Base-by-base conservation (phyloP, 2,113 vertebrate species). In the Columba livia region DNA sequence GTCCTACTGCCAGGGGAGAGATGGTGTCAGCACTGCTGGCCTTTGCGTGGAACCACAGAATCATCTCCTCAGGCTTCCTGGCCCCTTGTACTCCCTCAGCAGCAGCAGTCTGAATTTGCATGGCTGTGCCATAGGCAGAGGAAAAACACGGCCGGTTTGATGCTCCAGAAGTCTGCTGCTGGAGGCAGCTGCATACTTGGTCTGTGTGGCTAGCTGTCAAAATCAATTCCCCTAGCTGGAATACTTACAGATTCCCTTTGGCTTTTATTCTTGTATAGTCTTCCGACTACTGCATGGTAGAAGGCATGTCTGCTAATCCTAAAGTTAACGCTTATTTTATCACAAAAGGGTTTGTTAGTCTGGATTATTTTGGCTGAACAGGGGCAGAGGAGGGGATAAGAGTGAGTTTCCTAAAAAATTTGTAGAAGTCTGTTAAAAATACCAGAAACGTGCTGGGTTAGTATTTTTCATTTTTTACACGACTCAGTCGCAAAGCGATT, bases 141-240 rank as follows among this genome's bases (percentile, higher is more conserved):
- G 58, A 65, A 93, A 86, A 4, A 5, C 14, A 1, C 2, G 16
- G 51, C 5, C 10, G 0, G 26, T 40, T 72, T 67, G 72, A 74
- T 86, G 32, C 13, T 93, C 53, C 65, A 48, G 12, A 85, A 82
- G 17, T 73, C 79, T 78, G 53, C 72, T 93, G 47, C 92, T 86
- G 60, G 32, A 80, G 32, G 53, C 67, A 64, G 54, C 44, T 86
- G 65, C 50, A 86, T 79, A 8, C 26, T 66, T 44, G 51, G 29
- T 66, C 56, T 21, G 10, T 14, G 56, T 28, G 56, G 40, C 38
- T 80, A 78, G 77, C 79, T 90, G 83, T 90, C 72, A 48, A 40
- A 71, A 48, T 6, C 12, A 62, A 90, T 95, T 86, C 60, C 17
- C 24, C 40, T 29, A 11, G 11, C 67, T 15, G 44, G 60, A 74